A percentile compares a stretch with the other conserved stretches of the same genome.
phyloP scores from a whole-genome alignment of 2,113 vertebrate genomes.

The chimpanzee (Pan troglodytes) region NHGRI_mPanTro3-v2.1_pri NC_072401.2:134307001-134307500 shows the following conservation, averaged over 20 bases:
- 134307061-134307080: background rate
- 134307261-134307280: background rate
- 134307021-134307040: background rate
- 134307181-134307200: background rate
- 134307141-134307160: background rate
- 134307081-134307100: background rate
- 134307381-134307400: background rate
- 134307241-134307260: background rate
- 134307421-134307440: background rate
- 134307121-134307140: background rate
- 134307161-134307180: background rate
- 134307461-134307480: background rate
- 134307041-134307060: background rate
- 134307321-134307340: background rate
- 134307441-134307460: background rate
- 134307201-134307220: background rate
- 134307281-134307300: background rate
- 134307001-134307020: background rate
- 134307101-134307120: background rate
- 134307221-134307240: background rate
- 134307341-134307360: background rate
- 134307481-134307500: background rate
- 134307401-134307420: background rate
- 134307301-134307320: background rate
- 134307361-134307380: background rate